Evolutionary conservation across 2,888 invertebrate genomes (phyloP).

Genomic region (Galerucella calmariensis): DNA sequence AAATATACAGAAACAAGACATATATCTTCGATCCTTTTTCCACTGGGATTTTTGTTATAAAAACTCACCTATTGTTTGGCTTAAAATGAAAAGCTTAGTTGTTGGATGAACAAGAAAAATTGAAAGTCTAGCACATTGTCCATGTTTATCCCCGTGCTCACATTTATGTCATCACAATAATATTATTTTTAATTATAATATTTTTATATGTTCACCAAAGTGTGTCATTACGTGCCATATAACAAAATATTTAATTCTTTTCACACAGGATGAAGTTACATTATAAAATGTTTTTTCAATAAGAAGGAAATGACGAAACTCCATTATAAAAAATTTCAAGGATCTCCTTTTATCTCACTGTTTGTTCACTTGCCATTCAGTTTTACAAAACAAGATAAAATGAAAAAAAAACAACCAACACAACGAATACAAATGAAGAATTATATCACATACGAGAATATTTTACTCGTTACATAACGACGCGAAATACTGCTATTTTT

Average conservation of each 20-base stretch:
- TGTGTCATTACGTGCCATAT: constrained; percentile 58
- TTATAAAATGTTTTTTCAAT: constrained; percentile 57
- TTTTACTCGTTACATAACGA: constrained; percentile 22
- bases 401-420: constrained; percentile 29
- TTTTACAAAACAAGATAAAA: constrained; percentile 38
- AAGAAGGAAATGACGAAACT: constrained; percentile 59
- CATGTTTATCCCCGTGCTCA: neutral
- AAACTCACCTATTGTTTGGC: too few relatives aligned
- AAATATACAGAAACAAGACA: too few relatives aligned
- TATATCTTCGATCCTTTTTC: too few relatives aligned
- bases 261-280: constrained; percentile 52
- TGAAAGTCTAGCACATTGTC: neutral
- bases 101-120: neutral
- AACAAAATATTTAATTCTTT: constrained; percentile 60
- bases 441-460: constrained; percentile 16
- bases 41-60: too few relatives aligned
- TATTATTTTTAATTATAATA: constrained; percentile 37
- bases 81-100: too few relatives aligned
- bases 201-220: constrained; percentile 56
- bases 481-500: neutral
- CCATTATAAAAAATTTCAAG: constrained; percentile 52
- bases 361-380: constrained; percentile 36
- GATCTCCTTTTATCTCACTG: constrained; percentile 46
- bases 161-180: constrained; percentile 14
- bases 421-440: constrained; percentile 31